Base-by-base conservation (phyloP, 2,888 invertebrate genomes). In the Ectemnius cavifrons region DNA sequence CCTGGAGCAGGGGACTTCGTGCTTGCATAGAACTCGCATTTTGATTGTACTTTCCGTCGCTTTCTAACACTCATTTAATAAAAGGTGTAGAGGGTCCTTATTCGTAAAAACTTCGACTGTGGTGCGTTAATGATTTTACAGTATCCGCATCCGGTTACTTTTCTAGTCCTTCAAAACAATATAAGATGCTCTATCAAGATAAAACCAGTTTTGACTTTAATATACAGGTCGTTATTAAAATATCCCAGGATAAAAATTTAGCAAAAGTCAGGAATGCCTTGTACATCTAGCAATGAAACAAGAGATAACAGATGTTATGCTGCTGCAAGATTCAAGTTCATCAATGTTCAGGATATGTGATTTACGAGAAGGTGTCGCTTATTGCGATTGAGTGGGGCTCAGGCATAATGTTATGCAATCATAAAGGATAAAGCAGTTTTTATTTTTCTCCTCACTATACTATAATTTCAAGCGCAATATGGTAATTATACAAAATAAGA, bases 31-130 rank as follows among this genome's bases (percentile, higher is more conserved):
- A 67, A 49, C 3, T 74, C 63, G 45, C 52, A 66, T 52, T 45
- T 67, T 23, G 47, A n/a, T 4, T 64, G 58, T 28, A 77, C 14
- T 59, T 71, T 83, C 6, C 46, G 77, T 14, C 77, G 80, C 65
- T 85, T 85, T 14, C 61, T 73, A 56, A 63, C 62, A 59, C 62
- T 86, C 80, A 83, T 84, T 79, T 80, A 75, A 78, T 77, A 60
- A n/a, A 69, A 46, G 6, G 27, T 47, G 27, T 37, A n/a, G n/a
- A 69, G 56, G 59, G 45, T 52, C 28, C 23, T 57, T 45, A 5
- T 37, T 11, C 8, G 8, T 37, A 37, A 37, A 6, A 6, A 37
- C 37, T 37, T 37, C 1, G 37, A 37, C 37, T 37, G 8, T 37
- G 37, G 8, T 37, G 37, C 37, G 37, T 37, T 37, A 37, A 6